Percentiles rank a stretch among this genome's conserved stretches.
phyloP scores from a whole-genome alignment of 2,888 invertebrate genomes.

The Tuta absoluta region DNA sequence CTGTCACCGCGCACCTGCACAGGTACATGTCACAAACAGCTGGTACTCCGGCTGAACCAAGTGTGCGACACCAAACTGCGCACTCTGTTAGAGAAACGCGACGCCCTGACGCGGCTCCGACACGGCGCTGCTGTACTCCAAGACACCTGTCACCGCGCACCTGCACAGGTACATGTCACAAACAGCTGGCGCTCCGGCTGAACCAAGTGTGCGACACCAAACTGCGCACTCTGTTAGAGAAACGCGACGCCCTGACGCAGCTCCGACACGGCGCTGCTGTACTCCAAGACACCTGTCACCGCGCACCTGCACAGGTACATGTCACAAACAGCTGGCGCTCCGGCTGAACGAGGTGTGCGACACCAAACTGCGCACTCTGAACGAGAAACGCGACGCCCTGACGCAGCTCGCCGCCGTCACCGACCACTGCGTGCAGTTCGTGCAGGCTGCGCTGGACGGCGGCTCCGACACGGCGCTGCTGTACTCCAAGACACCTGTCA shows the following conservation, averaged over 20 bases:
- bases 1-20: too few species aligned
- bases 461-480: too few species aligned
- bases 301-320: slow-evolving; percentile 81
- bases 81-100: slow-evolving; percentile 91
- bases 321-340: too few species aligned
- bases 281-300: too few species aligned
- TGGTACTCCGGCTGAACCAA: slow-evolving; percentile 90
- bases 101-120: slow-evolving; percentile 92
- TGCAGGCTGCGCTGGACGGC: too few species aligned
- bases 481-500: neutral
- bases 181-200: slow-evolving; percentile 89
- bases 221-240: slow-evolving; percentile 89
- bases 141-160: slow-evolving; percentile 52
- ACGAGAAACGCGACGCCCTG: too few species aligned
- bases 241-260: slow-evolving; percentile 91
- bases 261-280: too few species aligned
- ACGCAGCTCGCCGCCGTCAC: too few species aligned
- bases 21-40: too few species aligned
- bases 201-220: slow-evolving; percentile 88
- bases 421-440: too few species aligned
- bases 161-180: slow-evolving; percentile 56
- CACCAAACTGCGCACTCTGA: too few species aligned
- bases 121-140: slow-evolving; percentile 91
- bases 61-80: slow-evolving; percentile 86
- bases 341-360: too few species aligned